Evolutionary conservation across 1,140 invertebrate genomes (phyloP).

Genomic region (Drepana arcuata): DNA sequence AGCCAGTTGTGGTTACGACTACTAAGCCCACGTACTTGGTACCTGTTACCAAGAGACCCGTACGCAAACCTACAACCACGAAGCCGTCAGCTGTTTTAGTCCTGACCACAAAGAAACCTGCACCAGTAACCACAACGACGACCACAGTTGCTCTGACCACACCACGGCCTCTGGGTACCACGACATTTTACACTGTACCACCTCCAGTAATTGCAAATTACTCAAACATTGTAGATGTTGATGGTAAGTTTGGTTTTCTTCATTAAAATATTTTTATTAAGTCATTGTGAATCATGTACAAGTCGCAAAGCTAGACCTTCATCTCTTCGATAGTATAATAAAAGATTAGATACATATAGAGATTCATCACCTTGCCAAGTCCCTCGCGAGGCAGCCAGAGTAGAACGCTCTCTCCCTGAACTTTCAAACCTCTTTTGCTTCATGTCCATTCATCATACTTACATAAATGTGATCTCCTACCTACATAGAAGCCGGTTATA

Average conservation of each 20-base stretch:
- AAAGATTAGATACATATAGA: too few relatives aligned
- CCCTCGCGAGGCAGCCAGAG: too few relatives aligned
- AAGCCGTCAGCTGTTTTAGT: conserved; percentile 60
- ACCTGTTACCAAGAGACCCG: conserved; percentile 57
- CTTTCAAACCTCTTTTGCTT: too few relatives aligned
- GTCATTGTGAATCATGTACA: too few relatives aligned
- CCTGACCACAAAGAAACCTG: conserved; percentile 50
- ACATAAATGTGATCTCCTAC: too few relatives aligned
- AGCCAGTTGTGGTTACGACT: conserved; percentile 44
- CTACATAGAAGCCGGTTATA: too few relatives aligned
- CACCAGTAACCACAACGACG: conserved; percentile 35
- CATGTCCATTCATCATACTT: too few relatives aligned
- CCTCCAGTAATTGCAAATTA: conserved; percentile 52
- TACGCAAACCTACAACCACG: conserved; percentile 46
- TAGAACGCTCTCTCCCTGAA: too few relatives aligned
- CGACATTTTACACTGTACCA: conserved; percentile 45
- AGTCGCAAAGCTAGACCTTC: too few relatives aligned
- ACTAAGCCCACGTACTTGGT: conserved; percentile 61
- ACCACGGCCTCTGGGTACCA: conserved; percentile 20
- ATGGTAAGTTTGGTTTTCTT: conserved; percentile 62
- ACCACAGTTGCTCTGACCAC: conserved; percentile 25
- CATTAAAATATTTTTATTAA: too few relatives aligned
- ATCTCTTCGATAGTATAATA: too few relatives aligned
- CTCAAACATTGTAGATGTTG: conserved; percentile 59
- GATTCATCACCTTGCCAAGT: too few relatives aligned